Conservation (phyloP, 1,140 invertebrate genomes). For the Harpegnathos saltator region DNA sequence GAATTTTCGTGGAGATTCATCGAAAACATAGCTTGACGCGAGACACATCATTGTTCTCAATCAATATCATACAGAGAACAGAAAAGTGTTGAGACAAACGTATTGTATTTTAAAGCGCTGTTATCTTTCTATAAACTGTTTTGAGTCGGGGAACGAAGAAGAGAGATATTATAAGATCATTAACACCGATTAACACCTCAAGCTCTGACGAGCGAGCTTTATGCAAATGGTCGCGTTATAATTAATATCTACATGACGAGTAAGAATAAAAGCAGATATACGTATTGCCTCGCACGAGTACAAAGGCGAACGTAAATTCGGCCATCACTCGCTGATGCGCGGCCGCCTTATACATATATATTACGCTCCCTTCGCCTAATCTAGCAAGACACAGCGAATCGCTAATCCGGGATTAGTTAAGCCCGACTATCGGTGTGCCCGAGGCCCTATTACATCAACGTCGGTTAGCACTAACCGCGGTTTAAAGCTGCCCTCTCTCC, state of each 20-base stretch:
- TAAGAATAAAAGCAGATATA: neutral
- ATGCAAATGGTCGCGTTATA: too few species aligned
- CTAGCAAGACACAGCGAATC: slow-evolving; percentile 20
- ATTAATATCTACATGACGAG: neutral
- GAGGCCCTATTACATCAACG: slow-evolving; percentile 51
- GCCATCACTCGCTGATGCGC: neutral
- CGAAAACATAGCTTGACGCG: too few species aligned
- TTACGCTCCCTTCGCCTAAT: slow-evolving; percentile 18
- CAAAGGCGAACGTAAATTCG: neutral
- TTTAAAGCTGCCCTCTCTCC: slow-evolving; percentile 41
- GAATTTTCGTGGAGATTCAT: too few species aligned
- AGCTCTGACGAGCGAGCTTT: too few species aligned
- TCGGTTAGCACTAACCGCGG: slow-evolving; percentile 48
- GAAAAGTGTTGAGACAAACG: too few species aligned
- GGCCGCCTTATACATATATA: neutral
- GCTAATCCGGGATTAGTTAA: slow-evolving; percentile 48
- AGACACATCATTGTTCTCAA: too few species aligned
- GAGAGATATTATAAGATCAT: too few species aligned
- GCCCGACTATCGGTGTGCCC: slow-evolving; percentile 25
- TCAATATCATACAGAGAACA: too few species aligned
- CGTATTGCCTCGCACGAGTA: neutral
- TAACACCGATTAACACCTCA: too few species aligned
- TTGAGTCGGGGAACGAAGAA: too few species aligned
- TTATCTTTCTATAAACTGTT: too few species aligned
- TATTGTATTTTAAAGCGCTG: too few species aligned